A percentile compares a stretch with the other conserved stretches of the same genome.
Evolutionary conservation across 37 sponge, comb jelly and placozoan species (phyloP).

Genomic region (Cladorhizidae sp.): DNA sequence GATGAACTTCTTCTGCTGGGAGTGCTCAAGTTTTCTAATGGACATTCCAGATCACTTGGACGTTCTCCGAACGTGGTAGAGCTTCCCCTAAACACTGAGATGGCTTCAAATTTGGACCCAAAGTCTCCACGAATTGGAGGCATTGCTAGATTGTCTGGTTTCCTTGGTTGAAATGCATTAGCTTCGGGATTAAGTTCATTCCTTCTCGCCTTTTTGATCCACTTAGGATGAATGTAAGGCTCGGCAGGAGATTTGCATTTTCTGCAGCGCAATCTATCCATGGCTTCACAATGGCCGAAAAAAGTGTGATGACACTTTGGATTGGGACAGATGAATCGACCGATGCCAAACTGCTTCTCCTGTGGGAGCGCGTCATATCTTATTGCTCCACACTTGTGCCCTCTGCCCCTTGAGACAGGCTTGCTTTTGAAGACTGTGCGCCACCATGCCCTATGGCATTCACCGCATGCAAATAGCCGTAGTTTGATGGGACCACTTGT

Average conservation of each 20-base stretch:
- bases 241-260: neutral
- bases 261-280: neutral
- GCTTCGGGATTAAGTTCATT: neutral
- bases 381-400: neutral
- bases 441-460: conserved; percentile 1
- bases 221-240: conserved; percentile 5
- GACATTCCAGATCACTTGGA: neutral
- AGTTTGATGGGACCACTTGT: neutral
- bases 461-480: conserved; percentile 5
- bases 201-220: neutral
- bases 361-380: conserved; percentile 5
- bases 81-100: neutral
- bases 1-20: neutral
- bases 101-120: neutral
- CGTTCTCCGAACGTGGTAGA: neutral
- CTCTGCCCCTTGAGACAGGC: conserved; percentile 1
- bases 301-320: neutral
- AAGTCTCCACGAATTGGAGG: neutral
- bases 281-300: conserved; percentile 12
- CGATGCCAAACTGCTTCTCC: conserved; percentile 21
- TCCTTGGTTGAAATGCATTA: neutral
- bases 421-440: conserved; percentile 6
- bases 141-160: too few relatives aligned
- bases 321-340: conserved; percentile 12
- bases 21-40: neutral